Evolutionary conservation across 2,888 invertebrate species (phyloP), one percentile per base, ranked within the genome.

Genomic region (Tridacna crocea): DNA sequence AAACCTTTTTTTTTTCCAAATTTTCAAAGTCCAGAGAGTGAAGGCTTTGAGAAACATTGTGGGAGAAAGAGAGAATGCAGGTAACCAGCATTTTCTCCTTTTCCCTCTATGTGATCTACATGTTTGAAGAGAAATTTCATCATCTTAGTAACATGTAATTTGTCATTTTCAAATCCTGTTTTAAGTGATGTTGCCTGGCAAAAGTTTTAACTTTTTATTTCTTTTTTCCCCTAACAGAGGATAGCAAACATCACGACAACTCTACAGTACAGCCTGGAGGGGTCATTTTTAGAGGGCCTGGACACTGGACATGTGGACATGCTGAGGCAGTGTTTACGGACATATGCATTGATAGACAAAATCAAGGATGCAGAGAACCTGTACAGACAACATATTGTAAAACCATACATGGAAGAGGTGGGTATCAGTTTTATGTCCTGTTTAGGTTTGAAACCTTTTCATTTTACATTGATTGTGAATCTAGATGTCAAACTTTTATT

Each of bases 321-420:
- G 19, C 88, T 95, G 26, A 87, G 92, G 17, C 94, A 94, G 85
- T 94, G 94, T 89, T 90, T 95, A 96, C 94, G 95, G 85, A 95
- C 96, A 75, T 96, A 96, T 87, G 95, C 96, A 12, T 96, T 96
- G 48, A 95, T 97, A 84, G 96, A 96, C 90, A 96, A 96, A 93
- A 96, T 96, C 74, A 92, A 89, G 73, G 96, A 96, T 91, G 97
- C 97, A 0, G 97, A 98, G 94, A 95, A 95, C 80, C 95, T 97
- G 4, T 96, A 97, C 88, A 84, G 96, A 84, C 96, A 96, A 86
- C 96, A 96, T 93, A 95, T 97, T 12, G 96, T 97, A 19, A 95
- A 96, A 63, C 96, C 97, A 8, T 95, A 96, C 77, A 95, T 98
- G 92, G 96, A 96, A 90, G 95, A 96, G 91, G 94, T 94, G 82